These are phyloP conservation scores for Trissolcus basalis DNA, from an alignment of 1,140 invertebrate species.

Conservation along the genomic window DNA sequence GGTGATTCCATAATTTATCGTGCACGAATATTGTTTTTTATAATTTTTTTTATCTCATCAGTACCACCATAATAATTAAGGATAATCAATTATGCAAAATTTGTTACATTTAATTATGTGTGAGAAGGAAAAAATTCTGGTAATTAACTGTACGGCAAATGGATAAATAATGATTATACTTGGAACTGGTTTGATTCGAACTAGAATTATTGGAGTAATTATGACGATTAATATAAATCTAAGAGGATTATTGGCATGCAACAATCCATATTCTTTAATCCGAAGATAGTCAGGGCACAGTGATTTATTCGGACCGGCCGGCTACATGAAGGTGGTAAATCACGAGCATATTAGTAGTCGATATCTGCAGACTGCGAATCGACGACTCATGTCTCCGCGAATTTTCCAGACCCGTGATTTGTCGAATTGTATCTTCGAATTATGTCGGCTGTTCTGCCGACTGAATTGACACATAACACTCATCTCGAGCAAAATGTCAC, in stretches of 20 bases:
- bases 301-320: not conserved
- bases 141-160: too few relatives aligned
- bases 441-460: constrained; percentile 3
- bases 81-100: too few relatives aligned
- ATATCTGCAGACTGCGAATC: constrained; percentile 9
- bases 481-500: constrained; percentile 16
- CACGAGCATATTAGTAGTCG: constrained; percentile 12
- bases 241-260: not conserved
- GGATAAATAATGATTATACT: too few relatives aligned
- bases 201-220: not conserved
- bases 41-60: too few relatives aligned
- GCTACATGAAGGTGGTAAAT: constrained; percentile 6
- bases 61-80: too few relatives aligned
- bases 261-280: constrained; percentile 2
- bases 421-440: constrained; percentile 21
- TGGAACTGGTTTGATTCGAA: not conserved
- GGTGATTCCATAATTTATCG: too few relatives aligned
- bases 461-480: constrained; percentile 1
- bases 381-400: constrained; percentile 17
- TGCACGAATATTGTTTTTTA: too few relatives aligned
- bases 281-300: not conserved
- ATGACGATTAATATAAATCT: not conserved
- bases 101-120: too few relatives aligned
- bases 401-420: constrained; percentile 20
- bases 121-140: too few relatives aligned